Percentiles rank a stretch among this genome's conserved stretches.
phyloP scores from a whole-genome alignment of 2,888 invertebrate genomes.

The Dynastes maya region DNA sequence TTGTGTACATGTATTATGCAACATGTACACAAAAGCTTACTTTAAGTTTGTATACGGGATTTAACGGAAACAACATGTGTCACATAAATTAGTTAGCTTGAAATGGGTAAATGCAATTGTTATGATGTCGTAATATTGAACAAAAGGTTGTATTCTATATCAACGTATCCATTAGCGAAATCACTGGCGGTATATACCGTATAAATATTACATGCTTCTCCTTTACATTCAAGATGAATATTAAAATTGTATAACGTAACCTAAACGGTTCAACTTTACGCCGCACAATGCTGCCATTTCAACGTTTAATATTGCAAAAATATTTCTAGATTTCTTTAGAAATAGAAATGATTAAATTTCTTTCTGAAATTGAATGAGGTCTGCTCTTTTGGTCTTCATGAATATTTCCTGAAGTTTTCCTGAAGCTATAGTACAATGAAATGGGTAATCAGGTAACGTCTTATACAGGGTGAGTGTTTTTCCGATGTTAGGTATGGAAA shows the following conservation, averaged over 20 bases:
- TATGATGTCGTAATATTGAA: constrained; percentile 21
- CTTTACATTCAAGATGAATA: constrained; percentile 1
- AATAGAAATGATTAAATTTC: no score
- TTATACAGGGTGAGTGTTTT: no score
- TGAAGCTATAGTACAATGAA: no score
- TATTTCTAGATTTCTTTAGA: no score
- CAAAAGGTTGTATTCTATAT: constrained; percentile 16
- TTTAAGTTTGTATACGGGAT: constrained; percentile 22
- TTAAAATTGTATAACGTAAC: not conserved
- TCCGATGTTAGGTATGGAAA: no score
- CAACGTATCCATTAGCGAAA: not conserved
- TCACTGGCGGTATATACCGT: not conserved
- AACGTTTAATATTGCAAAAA: no score
- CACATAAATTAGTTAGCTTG: constrained; percentile 38
- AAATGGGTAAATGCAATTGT: constrained; percentile 40
- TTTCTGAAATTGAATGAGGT: no score
- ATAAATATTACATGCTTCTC: not conserved
- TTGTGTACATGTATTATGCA: constrained; percentile 2
- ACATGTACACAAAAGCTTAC: constrained; percentile 25
- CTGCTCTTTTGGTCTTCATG: no score
- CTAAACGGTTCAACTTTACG: no score
- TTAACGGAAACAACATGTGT: constrained; percentile 30
- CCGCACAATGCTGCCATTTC: no score
- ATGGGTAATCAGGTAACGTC: no score
- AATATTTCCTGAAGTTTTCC: no score